Base-by-base conservation (phyloP, 2,797 vertebrate species). In the Acanthopagrus latus region DNA sequence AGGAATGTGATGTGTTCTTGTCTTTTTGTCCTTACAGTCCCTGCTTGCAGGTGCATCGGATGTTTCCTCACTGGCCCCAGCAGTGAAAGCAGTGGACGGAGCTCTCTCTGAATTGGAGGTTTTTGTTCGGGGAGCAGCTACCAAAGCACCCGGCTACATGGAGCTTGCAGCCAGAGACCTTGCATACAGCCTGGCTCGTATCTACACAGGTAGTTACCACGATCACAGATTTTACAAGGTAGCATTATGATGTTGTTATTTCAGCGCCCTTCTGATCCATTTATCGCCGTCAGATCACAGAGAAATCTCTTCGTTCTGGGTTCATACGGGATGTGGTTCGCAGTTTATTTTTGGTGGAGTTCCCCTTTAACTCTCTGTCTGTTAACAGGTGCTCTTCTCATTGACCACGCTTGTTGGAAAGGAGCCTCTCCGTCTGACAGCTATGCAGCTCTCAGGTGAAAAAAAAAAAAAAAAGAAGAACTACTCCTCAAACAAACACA, bases 81-180 rank as follows among this genome's bases (percentile, higher is more conserved):
- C 94, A 0, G 91, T 90, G 52, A 81, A 72, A 58, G 70, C 20
- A 11, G 57, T 91, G 0, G 51, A 3, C 0, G 7, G 46, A 0
- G 93, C 95, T 14, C 47, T 95, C 18, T 73, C 87, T 25, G 77
- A 81, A 2, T 92, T 97, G n/a, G 63, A 48, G 1, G 47, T 11
- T 5, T 96, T 97, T 81, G 3, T 86, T 20, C 80, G 83, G 11
- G 76, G 56, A 2, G 88, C 89, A 3, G 90, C 87, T 1, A 10
- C 67, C 0, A 91, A 44, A 81, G 75, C 63, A 12, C 63, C 91
- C 0, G 13, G 23, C 67, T 92, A 80, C 79, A 89, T 95, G 88
- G 94, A 97, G 80, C 81, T 96, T 7, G 92, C 96, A 51, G 95
- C 96, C 3, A 92, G 96, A 85, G 96, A 97, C 85, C 88, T 97